These are phyloP conservation scores for Pheosia gnoma DNA, from an alignment of 2,888 invertebrate genomes.

Conservation along the genomic window DNA sequence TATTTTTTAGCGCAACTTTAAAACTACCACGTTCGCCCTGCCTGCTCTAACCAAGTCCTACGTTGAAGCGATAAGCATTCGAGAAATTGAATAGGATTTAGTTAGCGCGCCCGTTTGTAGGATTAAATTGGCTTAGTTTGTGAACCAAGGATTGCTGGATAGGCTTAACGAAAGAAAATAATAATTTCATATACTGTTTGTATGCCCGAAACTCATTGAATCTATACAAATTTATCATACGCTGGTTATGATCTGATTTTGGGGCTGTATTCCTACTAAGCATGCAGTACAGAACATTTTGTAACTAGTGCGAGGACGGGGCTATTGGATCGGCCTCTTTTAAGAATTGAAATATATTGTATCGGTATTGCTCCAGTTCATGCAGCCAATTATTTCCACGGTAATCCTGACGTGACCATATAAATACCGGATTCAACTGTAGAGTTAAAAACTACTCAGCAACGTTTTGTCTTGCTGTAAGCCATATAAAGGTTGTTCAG, in stretches of 20 bases:
- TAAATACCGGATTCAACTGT: too few species aligned
- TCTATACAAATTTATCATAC: not conserved
- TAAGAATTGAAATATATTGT: too few species aligned
- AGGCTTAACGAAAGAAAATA: conserved; percentile 33
- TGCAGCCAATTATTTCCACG: too few species aligned
- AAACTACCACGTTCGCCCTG: conserved; percentile 7
- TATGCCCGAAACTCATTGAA: not conserved
- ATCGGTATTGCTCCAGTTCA: too few species aligned
- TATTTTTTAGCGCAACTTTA: not conserved
- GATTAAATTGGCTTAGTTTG: conserved; percentile 71
- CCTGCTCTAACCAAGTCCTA: conserved; percentile 25
- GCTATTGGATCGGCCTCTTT: too few species aligned
- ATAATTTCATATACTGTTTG: conserved; percentile 19
- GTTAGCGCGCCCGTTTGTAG: conserved; percentile 58
- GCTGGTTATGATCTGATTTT: too few species aligned
- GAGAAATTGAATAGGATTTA: conserved; percentile 73
- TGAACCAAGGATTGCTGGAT: conserved; percentile 44
- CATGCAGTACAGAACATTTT: not conserved
- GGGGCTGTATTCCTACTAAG: too few species aligned
- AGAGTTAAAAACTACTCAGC: too few species aligned
- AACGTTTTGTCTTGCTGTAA: too few species aligned
- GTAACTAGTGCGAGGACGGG: too few species aligned
- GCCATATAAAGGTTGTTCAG: too few species aligned
- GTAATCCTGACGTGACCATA: too few species aligned
- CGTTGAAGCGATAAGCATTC: conserved; percentile 53